Evolutionary conservation across 2,113 vertebrate species (phyloP).

Genomic region (Chaetorhynchus papuensis): DNA sequence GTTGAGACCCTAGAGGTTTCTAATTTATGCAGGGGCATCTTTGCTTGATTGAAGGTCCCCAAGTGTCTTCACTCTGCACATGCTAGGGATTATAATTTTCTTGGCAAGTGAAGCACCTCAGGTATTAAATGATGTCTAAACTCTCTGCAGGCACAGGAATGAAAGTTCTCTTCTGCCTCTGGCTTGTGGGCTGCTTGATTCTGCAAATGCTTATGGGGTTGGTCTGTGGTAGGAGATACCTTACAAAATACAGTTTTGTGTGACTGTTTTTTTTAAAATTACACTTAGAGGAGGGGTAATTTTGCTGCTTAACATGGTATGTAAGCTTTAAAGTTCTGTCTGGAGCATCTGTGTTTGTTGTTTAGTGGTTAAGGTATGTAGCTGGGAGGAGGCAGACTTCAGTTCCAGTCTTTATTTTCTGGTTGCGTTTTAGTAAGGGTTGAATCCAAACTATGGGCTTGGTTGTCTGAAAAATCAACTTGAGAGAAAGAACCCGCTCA

Average conservation of each 20-base stretch:
- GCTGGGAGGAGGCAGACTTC: background rate
- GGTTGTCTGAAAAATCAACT: background rate
- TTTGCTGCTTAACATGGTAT: background rate
- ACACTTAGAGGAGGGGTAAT: background rate
- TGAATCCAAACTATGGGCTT: background rate
- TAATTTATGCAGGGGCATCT: background rate
- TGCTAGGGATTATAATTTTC: background rate
- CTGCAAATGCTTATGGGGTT: background rate
- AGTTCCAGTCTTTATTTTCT: background rate
- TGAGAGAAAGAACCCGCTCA: background rate
- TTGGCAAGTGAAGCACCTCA: background rate
- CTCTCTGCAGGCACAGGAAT: background rate
- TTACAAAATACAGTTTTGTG: background rate
- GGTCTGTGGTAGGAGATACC: background rate
- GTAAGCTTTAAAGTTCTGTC: background rate
- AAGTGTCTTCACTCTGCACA: background rate
- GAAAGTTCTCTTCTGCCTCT: background rate
- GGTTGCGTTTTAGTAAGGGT: background rate
- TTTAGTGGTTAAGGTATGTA: background rate
- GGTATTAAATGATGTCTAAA: background rate
- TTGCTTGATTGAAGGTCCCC: background rate
- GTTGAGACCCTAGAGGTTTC: background rate
- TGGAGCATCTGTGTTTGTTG: background rate
- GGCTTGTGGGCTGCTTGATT: background rate
- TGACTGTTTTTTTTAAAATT: background rate